A percentile compares a stretch with the other conserved stretches of the same genome.
Conservation (phyloP, 2,888 invertebrate genomes). For the Julus scandinavius region DNA sequence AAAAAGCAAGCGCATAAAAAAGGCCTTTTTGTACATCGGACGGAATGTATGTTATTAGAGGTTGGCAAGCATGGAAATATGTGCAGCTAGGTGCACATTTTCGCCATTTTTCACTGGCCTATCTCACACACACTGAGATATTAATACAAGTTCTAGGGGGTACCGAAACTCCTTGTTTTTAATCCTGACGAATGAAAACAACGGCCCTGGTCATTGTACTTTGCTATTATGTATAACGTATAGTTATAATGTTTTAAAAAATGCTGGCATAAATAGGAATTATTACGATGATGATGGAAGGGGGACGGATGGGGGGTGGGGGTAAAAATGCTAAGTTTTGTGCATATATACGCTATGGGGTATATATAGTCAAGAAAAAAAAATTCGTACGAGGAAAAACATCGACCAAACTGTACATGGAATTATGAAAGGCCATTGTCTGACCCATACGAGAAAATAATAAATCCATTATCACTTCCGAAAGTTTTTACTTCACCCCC, state of each 20-base stretch:
- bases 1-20: background rate
- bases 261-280: background rate
- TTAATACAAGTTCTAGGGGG: slow-evolving; percentile 29
- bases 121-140: slow-evolving; percentile 31
- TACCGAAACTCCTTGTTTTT: slow-evolving; percentile 2
- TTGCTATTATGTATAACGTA: slow-evolving; percentile 40
- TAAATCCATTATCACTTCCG: slow-evolving; percentile 46
- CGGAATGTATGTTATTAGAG: slow-evolving; percentile 46
- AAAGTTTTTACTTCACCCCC: slow-evolving; percentile 7
- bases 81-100: slow-evolving; percentile 44
- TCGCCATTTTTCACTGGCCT: slow-evolving; percentile 22
- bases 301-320: background rate
- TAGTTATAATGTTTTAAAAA: slow-evolving; percentile 37
- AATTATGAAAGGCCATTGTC: slow-evolving; percentile 37
- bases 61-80: slow-evolving; percentile 8
- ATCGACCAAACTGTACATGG: background rate
- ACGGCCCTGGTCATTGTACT: slow-evolving; percentile 40
- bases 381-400: slow-evolving; percentile 4
- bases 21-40: background rate
- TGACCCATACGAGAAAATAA: slow-evolving; percentile 21
- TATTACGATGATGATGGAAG: slow-evolving; percentile 35
- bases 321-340: background rate
- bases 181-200: slow-evolving; percentile 14
- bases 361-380: background rate
- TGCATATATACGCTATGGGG: background rate